Conservation (phyloP, 2,888 invertebrate species). For the Xylophagus ater region DNA sequence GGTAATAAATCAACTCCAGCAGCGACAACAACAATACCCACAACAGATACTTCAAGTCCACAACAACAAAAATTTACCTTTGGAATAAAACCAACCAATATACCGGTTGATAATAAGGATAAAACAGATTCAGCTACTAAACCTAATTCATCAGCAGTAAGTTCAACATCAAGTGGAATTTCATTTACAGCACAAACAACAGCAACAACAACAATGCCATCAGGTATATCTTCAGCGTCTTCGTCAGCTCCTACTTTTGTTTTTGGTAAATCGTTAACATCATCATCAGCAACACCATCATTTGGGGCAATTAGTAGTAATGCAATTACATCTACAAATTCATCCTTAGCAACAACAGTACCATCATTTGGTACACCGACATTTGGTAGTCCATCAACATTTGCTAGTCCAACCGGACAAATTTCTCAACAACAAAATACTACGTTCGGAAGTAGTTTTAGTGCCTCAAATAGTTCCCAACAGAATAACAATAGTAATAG, state of each 20-base stretch:
- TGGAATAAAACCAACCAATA: conserved; percentile 7
- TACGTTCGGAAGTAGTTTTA: conserved; percentile 3
- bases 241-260: conserved; percentile 9
- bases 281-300: conserved; percentile 14
- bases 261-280: conserved; percentile 10
- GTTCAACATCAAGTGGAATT: conserved; percentile 6
- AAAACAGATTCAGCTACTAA: not conserved
- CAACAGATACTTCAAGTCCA: not conserved
- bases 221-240: conserved; percentile 10
- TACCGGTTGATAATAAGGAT: not conserved
- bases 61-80: conserved; percentile 16
- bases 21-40: conserved; percentile 7
- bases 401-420: conserved; percentile 18
- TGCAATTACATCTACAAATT: conserved; percentile 3
- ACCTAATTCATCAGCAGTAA: not conserved
- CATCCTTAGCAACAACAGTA: conserved; percentile 13
- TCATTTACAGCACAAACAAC: conserved; percentile 10
- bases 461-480: conserved; percentile 2
- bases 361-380: conserved; percentile 18
- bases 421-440: no score
- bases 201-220: conserved; percentile 7
- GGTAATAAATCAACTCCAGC: not conserved
- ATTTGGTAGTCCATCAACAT: conserved; percentile 19
- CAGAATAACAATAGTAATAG: conserved; percentile 6
- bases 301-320: conserved; percentile 16